Evolutionary conservation across 1,140 invertebrate genomes (phyloP).

Genomic region (Ridgeia piscesae): DNA sequence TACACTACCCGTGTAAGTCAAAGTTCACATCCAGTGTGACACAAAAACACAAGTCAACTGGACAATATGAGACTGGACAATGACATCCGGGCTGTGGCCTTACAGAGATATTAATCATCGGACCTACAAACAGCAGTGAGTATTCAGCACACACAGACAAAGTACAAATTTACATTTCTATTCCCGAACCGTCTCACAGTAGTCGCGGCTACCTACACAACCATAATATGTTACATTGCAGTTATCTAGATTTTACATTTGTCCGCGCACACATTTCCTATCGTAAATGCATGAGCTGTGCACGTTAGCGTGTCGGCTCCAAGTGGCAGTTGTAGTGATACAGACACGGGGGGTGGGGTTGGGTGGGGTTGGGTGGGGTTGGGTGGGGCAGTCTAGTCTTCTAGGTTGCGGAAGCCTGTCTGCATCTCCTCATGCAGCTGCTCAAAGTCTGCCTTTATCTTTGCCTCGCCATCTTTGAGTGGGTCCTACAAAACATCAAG

Average conservation of each 20-base stretch:
- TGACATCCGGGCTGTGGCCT: not conserved
- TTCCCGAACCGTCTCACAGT: not conserved
- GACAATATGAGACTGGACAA: not conserved
- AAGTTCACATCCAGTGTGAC: not conserved
- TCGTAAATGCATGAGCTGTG: not conserved
- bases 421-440: slow-evolving; percentile 59
- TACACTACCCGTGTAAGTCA: not conserved
- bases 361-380: no score
- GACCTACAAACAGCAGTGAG: not conserved
- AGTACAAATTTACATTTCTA: not conserved
- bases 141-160: not conserved
- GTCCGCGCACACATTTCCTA: not conserved
- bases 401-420: slow-evolving; percentile 90
- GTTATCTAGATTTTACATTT: no score
- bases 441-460: slow-evolving; percentile 94
- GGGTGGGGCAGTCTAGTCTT: slow-evolving; percentile 75
- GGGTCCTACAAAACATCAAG: slow-evolving; percentile 73
- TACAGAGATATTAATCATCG: not conserved
- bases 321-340: not conserved
- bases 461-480: slow-evolving; percentile 93
- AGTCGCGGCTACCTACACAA: not conserved
- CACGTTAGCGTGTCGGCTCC: not conserved
- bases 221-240: no score
- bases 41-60: not conserved
- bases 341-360: not conserved